Conservation (phyloP, 2,797 vertebrate genomes). For the Selene dorsalis region DNA sequence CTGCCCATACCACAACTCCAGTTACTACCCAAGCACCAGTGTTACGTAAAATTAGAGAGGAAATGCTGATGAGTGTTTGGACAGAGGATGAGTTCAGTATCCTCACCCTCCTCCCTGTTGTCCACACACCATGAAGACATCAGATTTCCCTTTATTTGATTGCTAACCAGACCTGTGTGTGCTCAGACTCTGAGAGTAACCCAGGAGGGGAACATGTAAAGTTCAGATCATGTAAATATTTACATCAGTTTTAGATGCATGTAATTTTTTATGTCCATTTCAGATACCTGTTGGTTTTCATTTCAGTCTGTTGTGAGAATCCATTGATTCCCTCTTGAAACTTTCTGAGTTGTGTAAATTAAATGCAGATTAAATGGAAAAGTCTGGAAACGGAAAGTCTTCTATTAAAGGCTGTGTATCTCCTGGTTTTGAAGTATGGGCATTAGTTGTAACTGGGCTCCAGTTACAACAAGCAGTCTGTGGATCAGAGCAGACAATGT, state of each 20-base stretch:
- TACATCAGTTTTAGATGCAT: neutral
- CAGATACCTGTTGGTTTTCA: neutral
- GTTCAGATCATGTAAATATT: neutral
- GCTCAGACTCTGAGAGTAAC: neutral
- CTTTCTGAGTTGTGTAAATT: neutral
- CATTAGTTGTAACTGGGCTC: slow-evolving; percentile 20
- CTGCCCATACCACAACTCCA: slow-evolving; percentile 23
- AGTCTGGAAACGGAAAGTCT: neutral
- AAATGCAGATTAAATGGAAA: neutral
- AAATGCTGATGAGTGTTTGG: slow-evolving; percentile 43
- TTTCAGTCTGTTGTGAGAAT: neutral
- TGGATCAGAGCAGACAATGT: slow-evolving; percentile 15
- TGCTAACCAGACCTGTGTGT: neutral
- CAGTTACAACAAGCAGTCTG: slow-evolving; percentile 24
- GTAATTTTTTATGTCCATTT: neutral
- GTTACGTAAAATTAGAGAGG: slow-evolving; percentile 47
- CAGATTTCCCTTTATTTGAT: neutral
- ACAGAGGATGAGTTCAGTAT: slow-evolving; percentile 32
- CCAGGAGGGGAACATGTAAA: neutral
- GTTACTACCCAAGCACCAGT: slow-evolving; percentile 20
- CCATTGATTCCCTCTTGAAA: neutral
- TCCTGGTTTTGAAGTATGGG: neutral
- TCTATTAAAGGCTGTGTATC: slow-evolving; percentile 6
- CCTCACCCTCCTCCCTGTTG: neutral
- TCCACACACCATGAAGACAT: slow-evolving; percentile 43